Base-by-base conservation (phyloP, 2,888 invertebrate genomes). In the Drosophila mulleri region DNA sequence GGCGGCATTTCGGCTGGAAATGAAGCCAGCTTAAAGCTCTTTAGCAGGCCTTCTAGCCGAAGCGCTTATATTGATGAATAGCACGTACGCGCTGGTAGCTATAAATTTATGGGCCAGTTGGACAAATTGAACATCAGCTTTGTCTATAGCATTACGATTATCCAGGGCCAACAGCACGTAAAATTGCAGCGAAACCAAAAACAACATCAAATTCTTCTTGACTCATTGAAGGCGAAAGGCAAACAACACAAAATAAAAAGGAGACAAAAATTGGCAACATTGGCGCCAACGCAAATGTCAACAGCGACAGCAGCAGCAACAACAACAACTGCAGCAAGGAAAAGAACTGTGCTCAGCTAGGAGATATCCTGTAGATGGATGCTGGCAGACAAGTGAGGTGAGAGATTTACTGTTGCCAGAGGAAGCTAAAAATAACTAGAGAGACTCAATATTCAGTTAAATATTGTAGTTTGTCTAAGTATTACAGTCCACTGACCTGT, bases 91-190 rank as follows among this genome's bases (percentile, higher is more conserved):
- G 57, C 53, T 74, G 67, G 66, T 71, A 70, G 83, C 64, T 70
- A 53, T 65, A 72, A 78, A 74, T 81, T 80, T 84, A 68, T 74
- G 63, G 81, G 68, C 71, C 69, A 75, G 66, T 83, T 73, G 78
- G 72, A 42, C 63, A 68, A 67, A 78, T 67, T 75, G 63, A 67
- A 53, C 73, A 68, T 62, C 64, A 64, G 69, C 63, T 73, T 87
- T 82, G 87, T 87, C 83, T 85, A 75, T 82, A 67, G 78, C 68
- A 80, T 72, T 76, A 69, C 69, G 76, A 83, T 78, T 81, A 86
- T 86, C 80, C 83, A 75, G 72, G 72, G 62, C 74, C 87, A 85
- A 88, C 75, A 78, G 84, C 82, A 78, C 82, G 84, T 80, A 83
- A 87, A 87, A 90, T 90, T 87, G 89, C 82, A 81, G 48, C 60